Evolutionary conservation across 2,113 vertebrate genomes (phyloP).

Genomic region (Heterochromis multidens): DNA sequence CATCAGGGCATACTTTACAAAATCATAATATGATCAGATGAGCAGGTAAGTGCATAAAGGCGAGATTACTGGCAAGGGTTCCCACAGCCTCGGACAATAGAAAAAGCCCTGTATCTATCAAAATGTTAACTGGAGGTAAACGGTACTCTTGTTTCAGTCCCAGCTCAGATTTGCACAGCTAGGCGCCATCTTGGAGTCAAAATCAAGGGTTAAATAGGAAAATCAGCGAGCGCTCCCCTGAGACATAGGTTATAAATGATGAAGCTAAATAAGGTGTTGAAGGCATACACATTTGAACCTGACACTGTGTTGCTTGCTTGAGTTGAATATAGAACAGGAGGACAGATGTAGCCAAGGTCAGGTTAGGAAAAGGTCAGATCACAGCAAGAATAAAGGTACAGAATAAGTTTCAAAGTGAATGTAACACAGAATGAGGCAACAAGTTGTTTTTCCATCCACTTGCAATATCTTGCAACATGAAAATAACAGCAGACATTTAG

Average conservation of each 20-base stretch:
- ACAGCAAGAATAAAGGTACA: not conserved
- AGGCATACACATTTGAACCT: not conserved
- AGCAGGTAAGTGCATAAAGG: constrained; percentile 26
- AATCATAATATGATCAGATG: constrained; percentile 6
- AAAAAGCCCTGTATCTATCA: constrained; percentile 35
- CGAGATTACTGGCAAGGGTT: not conserved
- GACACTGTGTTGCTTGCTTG: not conserved
- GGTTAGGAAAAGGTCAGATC: not conserved
- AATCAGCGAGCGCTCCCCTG: constrained; percentile 10
- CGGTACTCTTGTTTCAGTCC: not conserved
- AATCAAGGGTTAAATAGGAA: constrained; percentile 5
- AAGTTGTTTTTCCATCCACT: not conserved
- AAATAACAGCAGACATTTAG: constrained; percentile 8
- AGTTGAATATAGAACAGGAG: not conserved
- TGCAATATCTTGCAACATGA: not conserved
- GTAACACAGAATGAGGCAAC: not conserved
- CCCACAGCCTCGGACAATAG: constrained; percentile 3
- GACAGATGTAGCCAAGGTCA: not conserved
- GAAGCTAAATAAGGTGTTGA: not conserved
- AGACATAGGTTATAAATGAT: constrained; percentile 4
- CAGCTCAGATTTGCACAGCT: not conserved
- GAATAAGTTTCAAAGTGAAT: not conserved
- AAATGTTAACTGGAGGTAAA: constrained; percentile 41
- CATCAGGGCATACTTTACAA: constrained; percentile 22
- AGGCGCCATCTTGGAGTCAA: not conserved